phyloP scores from a whole-genome alignment of 2,113 vertebrate genomes.

The Cyanoliseus patagonus region DNA sequence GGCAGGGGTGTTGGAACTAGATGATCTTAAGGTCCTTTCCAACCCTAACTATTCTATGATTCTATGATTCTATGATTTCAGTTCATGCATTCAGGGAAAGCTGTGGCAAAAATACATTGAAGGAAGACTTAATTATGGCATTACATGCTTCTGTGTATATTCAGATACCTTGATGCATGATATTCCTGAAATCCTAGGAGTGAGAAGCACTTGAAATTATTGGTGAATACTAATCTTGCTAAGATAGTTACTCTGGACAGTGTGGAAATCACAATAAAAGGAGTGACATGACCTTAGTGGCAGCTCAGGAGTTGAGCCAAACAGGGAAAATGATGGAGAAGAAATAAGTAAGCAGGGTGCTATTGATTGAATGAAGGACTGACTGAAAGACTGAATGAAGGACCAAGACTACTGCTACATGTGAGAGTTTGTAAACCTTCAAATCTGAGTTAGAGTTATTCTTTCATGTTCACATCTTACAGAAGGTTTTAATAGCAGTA shows the following conservation, averaged over 20 bases:
- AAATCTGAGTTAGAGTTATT: neutral
- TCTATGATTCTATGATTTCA: neutral
- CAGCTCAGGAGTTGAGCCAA: neutral
- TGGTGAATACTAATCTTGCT: neutral
- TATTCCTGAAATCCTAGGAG: neutral
- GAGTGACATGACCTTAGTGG: neutral
- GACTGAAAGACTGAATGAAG: neutral
- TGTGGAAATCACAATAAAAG: neutral
- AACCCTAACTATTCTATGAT: too few relatives aligned
- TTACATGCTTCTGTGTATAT: neutral
- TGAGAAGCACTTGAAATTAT: neutral
- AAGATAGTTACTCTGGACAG: neutral
- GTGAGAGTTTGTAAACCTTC: neutral
- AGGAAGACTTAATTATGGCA: neutral
- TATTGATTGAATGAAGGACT: neutral
- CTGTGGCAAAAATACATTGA: fast-evolving
- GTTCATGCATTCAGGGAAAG: neutral
- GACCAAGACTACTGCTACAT: neutral
- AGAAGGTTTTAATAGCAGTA: neutral
- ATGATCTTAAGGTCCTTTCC: too few relatives aligned
- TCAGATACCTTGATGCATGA: neutral
- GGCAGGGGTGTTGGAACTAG: too few relatives aligned
- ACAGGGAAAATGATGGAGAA: neutral
- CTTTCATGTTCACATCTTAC: neutral
- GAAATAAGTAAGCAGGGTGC: neutral